A percentile compares a stretch with the other conserved stretches of the same genome.
phyloP scores from a whole-genome alignment of 2,888 invertebrate genomes.

The Dexiosoma caninum region DNA sequence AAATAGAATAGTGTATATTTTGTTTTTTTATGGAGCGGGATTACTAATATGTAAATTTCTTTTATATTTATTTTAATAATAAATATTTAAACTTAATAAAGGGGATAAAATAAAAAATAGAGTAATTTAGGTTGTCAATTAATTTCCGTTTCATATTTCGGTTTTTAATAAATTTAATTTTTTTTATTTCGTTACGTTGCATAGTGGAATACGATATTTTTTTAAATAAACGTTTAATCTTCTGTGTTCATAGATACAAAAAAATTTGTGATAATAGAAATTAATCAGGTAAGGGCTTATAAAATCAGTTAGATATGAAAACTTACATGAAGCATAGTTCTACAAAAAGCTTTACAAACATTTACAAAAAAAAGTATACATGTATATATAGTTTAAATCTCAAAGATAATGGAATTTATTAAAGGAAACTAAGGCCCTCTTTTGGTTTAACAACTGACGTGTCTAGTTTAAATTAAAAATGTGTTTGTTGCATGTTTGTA shows the following conservation, averaged over 20 bases:
- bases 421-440: slow-evolving; percentile 16
- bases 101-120: slow-evolving; percentile 42
- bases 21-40: slow-evolving; percentile 59
- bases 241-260: slow-evolving; percentile 53
- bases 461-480: slow-evolving; percentile 1
- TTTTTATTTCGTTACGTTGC: slow-evolving; percentile 10
- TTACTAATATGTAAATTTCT: slow-evolving; percentile 46
- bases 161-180: slow-evolving; percentile 19
- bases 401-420: neutral
- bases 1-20: slow-evolving; percentile 62
- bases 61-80: slow-evolving; percentile 51
- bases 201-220: slow-evolving; percentile 1
- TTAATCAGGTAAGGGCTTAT: slow-evolving; percentile 17
- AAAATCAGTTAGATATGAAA: slow-evolving; percentile 15
- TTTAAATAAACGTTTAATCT: slow-evolving; percentile 29
- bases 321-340: slow-evolving; percentile 23
- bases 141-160: slow-evolving; percentile 18
- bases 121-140: slow-evolving; percentile 47
- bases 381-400: neutral
- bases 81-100: slow-evolving; percentile 59
- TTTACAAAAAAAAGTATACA: slow-evolving; percentile 3
- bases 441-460: slow-evolving; percentile 6
- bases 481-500: slow-evolving; percentile 30
- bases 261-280: slow-evolving; percentile 32
- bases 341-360: slow-evolving; percentile 33